phyloP scores from a whole-genome alignment of 2,888 invertebrate genomes.

The Timema podura region DNA sequence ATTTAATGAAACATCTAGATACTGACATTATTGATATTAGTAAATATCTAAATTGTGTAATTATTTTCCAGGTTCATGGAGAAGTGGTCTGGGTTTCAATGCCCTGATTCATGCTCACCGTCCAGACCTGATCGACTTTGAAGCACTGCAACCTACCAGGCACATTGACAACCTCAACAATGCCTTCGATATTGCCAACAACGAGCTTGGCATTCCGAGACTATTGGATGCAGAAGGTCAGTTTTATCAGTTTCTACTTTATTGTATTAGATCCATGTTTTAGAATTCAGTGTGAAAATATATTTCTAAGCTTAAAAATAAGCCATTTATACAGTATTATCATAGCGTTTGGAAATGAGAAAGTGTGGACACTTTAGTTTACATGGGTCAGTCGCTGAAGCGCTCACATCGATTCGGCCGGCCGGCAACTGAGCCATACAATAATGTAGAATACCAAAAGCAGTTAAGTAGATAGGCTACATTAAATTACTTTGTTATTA shows the following conservation, averaged over 20 bases:
- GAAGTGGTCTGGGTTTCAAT: constrained; percentile 95
- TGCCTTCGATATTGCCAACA: constrained; percentile 93
- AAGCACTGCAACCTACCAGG: constrained; percentile 69
- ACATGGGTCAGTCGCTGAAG: no score
- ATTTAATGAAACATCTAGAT: no score
- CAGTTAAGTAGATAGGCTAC: no score
- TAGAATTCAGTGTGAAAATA: no score
- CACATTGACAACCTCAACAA: constrained; percentile 96
- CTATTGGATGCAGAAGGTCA: constrained; percentile 89
- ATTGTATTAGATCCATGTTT: background rate
- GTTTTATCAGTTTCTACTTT: constrained; percentile 42
- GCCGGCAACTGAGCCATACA: no score
- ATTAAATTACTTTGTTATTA: no score
- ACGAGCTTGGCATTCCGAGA: constrained; percentile 86
- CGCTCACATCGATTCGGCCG: no score
- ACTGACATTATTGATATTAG: constrained; percentile 19
- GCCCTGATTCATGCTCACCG: constrained; percentile 97
- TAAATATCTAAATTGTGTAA: background rate
- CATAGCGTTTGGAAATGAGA: no score
- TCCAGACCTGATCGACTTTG: constrained; percentile 91
- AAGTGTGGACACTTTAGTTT: no score
- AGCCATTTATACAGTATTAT: no score
- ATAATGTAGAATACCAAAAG: no score
- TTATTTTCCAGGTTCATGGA: constrained; percentile 71
- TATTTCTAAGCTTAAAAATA: no score